A percentile compares a stretch with the other conserved stretches of the same genome.
Conservation (phyloP, 1,140 invertebrate genomes). For the Maniola jurtina region DNA sequence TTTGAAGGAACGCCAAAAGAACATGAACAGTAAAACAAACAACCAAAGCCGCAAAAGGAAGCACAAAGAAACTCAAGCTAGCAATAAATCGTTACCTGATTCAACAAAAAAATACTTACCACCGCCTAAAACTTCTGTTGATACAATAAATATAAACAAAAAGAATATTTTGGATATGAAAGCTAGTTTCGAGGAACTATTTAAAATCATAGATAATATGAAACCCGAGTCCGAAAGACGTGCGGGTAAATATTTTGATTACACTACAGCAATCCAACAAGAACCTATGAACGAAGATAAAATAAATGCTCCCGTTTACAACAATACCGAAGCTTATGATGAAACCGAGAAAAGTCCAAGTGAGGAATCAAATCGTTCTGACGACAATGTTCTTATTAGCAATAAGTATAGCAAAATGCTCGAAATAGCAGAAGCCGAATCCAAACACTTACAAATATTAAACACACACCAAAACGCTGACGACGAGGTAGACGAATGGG, state of each 20-base stretch:
- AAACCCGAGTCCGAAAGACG: conserved; percentile 23
- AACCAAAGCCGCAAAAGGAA: conserved; percentile 37
- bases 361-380: conserved; percentile 51
- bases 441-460: background rate
- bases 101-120: conserved; percentile 42
- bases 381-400: conserved; percentile 57
- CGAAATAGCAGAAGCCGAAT: conserved; percentile 2
- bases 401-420: conserved; percentile 48
- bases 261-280: background rate
- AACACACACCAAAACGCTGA: conserved; percentile 1
- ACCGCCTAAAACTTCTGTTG: conserved; percentile 28
- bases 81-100: conserved; percentile 41
- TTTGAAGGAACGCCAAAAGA: conserved; percentile 39
- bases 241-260: conserved; percentile 18
- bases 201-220: conserved; percentile 41
- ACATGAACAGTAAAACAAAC: conserved; percentile 30
- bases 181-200: conserved; percentile 42
- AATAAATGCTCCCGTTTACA: conserved; percentile 1
- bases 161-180: conserved; percentile 43
- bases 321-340: conserved; percentile 23
- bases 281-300: background rate
- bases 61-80: conserved; percentile 27
- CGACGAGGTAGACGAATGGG: conserved; percentile 46
- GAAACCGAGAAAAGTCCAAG: conserved; percentile 39
- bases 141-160: conserved; percentile 26